Conservation (phyloP, 2,888 invertebrate genomes). For the Eupithecia dodoneata region DNA sequence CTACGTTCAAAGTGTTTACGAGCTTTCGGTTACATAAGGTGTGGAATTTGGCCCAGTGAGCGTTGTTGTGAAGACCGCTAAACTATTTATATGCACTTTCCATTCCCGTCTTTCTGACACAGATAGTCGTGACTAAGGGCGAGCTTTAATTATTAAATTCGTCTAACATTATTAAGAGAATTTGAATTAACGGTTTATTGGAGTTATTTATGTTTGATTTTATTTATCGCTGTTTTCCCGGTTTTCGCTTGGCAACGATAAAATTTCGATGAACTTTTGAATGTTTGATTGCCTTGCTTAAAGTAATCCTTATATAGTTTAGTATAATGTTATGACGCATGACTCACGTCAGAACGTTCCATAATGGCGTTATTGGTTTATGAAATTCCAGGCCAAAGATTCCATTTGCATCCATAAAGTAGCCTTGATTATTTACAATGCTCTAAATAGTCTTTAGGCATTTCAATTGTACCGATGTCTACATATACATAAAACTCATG, state of each 20-base stretch:
- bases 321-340: conserved; percentile 18
- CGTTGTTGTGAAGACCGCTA: conserved; percentile 49
- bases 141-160: conserved; percentile 60
- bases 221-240: not conserved
- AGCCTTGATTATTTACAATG: conserved; percentile 20
- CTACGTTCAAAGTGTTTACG: conserved; percentile 71
- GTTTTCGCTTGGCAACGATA: not conserved
- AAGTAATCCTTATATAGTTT: conserved; percentile 10
- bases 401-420: conserved; percentile 17
- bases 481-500: not conserved
- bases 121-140: conserved; percentile 69
- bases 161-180: not conserved
- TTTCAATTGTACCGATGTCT: not conserved
- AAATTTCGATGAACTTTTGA: not conserved
- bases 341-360: conserved; percentile 20
- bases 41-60: conserved; percentile 67
- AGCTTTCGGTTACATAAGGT: conserved; percentile 69
- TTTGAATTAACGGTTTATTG: conserved; percentile 1
- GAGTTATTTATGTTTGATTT: not conserved
- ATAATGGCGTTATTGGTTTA: conserved; percentile 28
- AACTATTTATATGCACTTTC: conserved; percentile 77
- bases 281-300: not conserved
- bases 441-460: conserved; percentile 18
- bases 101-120: conserved; percentile 73
- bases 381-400: conserved; percentile 22